Evolutionary conservation across 92 coral and sea anemone species (phyloP), one percentile per base, ranked within the genome.

Genomic region (Desmophyllum pertusum): DNA sequence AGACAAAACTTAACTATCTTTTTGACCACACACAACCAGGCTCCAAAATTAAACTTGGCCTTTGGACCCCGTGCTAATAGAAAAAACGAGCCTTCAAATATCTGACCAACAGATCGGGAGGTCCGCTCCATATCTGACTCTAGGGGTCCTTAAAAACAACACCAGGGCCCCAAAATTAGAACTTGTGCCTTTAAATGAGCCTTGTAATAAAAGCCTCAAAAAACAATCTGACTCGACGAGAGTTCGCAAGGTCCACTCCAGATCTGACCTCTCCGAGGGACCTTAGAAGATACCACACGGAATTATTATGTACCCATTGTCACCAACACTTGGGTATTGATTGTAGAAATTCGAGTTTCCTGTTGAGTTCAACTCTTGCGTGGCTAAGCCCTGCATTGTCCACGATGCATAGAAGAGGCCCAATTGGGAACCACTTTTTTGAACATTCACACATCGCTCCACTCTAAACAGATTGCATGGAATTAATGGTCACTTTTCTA

Each of bases 401-500:
- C 5, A 48, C 17, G 30, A 29, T 38, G 4, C 57, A n/a, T 3
- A 39, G 64, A 42, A 0, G 71, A 55, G 61, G 57, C n/a, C 36
- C 19, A 25, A 48, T 11, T n/a, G n/a, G n/a, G 79, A 72, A 5
- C 62, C 59, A 3, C 71, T n/a, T n/a, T n/a, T 71, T 19, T 55
- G 79, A 53, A 0, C 61, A 61, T 31, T 57, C 45, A 55, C 86
- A 53, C n/a, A n/a, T n/a, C n/a, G 62, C 50, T 41, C 42, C 61
- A n/a, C 18, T 59, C 1, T 43, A 17, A 53, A 29, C 57, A 13
- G 67, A 53, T 43, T n/a, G n/a, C n/a, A n/a, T n/a, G n/a, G 72
- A 71, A 42, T 38, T 43, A 72, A 21, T 82, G n/a, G 71, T 82
- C 79, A 82, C 79, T 82, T n/a, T n/a, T n/a, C n/a, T 72, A 71